Conservation (phyloP, 2,888 invertebrate species). For the Minunthozetes semirufus region DNA sequence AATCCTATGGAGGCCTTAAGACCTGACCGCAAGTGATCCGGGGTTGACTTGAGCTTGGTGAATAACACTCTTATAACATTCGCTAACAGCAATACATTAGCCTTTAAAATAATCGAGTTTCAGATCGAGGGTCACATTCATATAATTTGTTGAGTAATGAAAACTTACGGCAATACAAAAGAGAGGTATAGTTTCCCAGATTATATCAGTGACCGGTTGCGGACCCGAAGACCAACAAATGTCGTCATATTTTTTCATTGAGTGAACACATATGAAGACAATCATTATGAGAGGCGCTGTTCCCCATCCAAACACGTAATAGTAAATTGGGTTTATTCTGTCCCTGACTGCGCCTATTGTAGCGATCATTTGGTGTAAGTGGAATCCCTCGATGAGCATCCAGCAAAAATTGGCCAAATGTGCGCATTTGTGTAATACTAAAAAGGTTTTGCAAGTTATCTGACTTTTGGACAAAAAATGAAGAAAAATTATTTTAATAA, state of each 20-base stretch:
- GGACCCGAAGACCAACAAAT: slow-evolving; percentile 36
- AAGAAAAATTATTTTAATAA: neutral
- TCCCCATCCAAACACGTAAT: slow-evolving; percentile 47
- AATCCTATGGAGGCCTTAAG: slow-evolving; percentile 61
- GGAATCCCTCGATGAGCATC: slow-evolving; percentile 62
- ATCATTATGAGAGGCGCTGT: slow-evolving; percentile 32
- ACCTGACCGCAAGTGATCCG: slow-evolving; percentile 34
- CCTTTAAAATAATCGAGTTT: slow-evolving; percentile 53
- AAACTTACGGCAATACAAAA: slow-evolving; percentile 51
- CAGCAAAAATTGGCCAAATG: slow-evolving; percentile 60
- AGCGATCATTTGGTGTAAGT: slow-evolving; percentile 61
- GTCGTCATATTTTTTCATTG: slow-evolving; percentile 6
- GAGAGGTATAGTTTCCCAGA: slow-evolving; percentile 57
- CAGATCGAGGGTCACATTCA: neutral
- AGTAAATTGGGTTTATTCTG: slow-evolving; percentile 49
- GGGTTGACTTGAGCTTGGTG: slow-evolving; percentile 55
- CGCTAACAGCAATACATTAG: slow-evolving; percentile 55
- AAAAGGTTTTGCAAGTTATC: slow-evolving; percentile 53
- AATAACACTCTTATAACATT: slow-evolving; percentile 61
- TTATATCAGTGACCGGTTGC: slow-evolving; percentile 53
- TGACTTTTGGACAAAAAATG: neutral
- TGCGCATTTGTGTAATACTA: slow-evolving; percentile 55
- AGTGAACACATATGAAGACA: slow-evolving; percentile 30
- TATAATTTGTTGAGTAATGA: neutral
- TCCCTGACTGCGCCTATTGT: slow-evolving; percentile 54